A percentile compares a stretch with the other conserved stretches of the same genome.
Evolutionary conservation across 92 coral and sea anemone species (phyloP).

Genomic region (Plumapathes pennacea): DNA sequence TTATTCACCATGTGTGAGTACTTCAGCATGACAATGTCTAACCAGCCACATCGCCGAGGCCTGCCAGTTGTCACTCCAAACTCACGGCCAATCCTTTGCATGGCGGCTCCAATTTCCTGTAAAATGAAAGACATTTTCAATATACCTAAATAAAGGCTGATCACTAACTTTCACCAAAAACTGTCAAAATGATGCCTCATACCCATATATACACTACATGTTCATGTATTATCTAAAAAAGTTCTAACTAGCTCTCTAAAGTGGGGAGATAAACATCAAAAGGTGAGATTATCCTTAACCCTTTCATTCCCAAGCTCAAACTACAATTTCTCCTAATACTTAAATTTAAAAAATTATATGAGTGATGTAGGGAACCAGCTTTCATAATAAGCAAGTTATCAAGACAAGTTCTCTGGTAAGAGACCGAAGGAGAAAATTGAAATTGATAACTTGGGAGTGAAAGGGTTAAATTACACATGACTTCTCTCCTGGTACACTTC

Average conservation of each 20-base stretch:
- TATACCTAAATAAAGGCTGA: neutral
- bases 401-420: too few species aligned
- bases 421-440: too few species aligned
- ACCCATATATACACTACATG: neutral
- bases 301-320: neutral
- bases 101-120: slow-evolving; percentile 79
- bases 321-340: too few species aligned
- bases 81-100: slow-evolving; percentile 86
- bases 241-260: too few species aligned
- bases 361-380: too few species aligned
- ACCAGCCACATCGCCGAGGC: slow-evolving; percentile 94
- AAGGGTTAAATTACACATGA: neutral
- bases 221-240: too few species aligned
- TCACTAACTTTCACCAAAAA: neutral
- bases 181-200: neutral
- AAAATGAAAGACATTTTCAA: neutral
- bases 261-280: too few species aligned
- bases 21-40: slow-evolving; percentile 83
- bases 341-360: too few species aligned
- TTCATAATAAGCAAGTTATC: too few species aligned
- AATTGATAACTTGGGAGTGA: neutral
- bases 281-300: too few species aligned
- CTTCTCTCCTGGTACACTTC: too few species aligned
- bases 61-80: slow-evolving; percentile 97
- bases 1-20: slow-evolving; percentile 93